These are phyloP conservation scores for Nipponacmea schrenckii DNA, from an alignment of 2,888 invertebrate genomes.

Conservation along the genomic window DNA sequence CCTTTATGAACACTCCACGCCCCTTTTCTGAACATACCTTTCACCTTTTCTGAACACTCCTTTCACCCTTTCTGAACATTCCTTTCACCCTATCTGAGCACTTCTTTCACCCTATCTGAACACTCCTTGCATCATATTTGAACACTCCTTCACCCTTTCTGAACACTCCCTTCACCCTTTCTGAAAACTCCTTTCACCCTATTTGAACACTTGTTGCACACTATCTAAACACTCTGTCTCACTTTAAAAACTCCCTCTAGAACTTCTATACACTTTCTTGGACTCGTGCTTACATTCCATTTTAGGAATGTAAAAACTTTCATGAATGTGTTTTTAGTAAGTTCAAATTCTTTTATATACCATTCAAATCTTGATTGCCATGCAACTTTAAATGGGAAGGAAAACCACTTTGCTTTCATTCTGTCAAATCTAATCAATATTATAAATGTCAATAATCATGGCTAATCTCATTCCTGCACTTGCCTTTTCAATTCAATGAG, in stretches of 20 bases:
- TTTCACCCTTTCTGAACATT: neutral
- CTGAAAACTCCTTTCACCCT: constrained; percentile 5
- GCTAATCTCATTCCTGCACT: too few relatives aligned
- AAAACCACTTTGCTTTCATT: too few relatives aligned
- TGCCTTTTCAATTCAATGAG: too few relatives aligned
- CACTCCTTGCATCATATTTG: constrained; percentile 1
- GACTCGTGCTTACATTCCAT: too few relatives aligned
- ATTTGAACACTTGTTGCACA: neutral
- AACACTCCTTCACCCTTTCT: neutral
- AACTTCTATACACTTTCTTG: too few relatives aligned
- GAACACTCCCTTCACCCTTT: neutral
- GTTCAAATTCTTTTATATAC: too few relatives aligned
- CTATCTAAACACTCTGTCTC: neutral
- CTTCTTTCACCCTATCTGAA: constrained; percentile 12
- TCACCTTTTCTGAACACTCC: constrained; percentile 4
- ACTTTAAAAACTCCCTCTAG: neutral
- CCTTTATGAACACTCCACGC: neutral
- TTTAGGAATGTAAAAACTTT: too few relatives aligned
- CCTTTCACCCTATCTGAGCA: neutral
- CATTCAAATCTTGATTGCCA: too few relatives aligned
- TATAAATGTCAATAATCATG: too few relatives aligned
- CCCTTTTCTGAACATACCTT: neutral
- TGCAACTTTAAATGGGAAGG: too few relatives aligned
- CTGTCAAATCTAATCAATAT: too few relatives aligned
- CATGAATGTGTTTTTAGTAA: too few relatives aligned